phyloP scores from a whole-genome alignment of 2,113 vertebrate species.

The Centropus bengalensis region DNA sequence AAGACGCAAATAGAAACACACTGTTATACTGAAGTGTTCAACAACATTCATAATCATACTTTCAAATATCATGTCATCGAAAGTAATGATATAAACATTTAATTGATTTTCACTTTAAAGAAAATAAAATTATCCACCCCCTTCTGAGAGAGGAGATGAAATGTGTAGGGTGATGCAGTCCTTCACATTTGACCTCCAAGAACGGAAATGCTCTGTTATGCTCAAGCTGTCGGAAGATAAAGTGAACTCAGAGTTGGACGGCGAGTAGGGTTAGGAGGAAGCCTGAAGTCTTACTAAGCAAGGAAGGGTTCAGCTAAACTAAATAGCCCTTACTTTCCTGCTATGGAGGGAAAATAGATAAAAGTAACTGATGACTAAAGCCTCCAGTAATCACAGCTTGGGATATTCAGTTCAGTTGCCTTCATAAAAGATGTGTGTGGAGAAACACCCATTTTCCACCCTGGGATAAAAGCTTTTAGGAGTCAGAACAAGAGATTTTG shows the following conservation, averaged over 20 bases:
- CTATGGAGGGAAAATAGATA: not conserved
- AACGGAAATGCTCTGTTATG: not conserved
- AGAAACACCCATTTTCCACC: not conserved
- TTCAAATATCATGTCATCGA: not conserved
- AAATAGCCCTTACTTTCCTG: not conserved
- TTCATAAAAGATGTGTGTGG: not conserved
- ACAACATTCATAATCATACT: not conserved
- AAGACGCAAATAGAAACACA: not conserved
- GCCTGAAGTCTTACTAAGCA: not conserved
- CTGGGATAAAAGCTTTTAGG: not conserved
- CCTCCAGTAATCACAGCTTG: not conserved
- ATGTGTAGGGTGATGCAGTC: not conserved
- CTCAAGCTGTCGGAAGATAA: not conserved
- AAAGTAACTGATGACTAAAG: not conserved
- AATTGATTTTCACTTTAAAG: not conserved
- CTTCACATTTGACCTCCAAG: not conserved
- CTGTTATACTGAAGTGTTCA: not conserved
- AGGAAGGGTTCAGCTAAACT: not conserved
- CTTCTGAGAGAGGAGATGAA: not conserved
- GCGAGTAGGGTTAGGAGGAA: not conserved
- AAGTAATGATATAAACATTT: not conserved
- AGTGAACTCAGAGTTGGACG: accelerated
- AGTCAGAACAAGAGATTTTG: not conserved
- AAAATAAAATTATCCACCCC: not conserved
- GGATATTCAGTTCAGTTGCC: accelerated